Conservation (phyloP, 2,797 vertebrate genomes). For the Spea hammondii region DNA sequence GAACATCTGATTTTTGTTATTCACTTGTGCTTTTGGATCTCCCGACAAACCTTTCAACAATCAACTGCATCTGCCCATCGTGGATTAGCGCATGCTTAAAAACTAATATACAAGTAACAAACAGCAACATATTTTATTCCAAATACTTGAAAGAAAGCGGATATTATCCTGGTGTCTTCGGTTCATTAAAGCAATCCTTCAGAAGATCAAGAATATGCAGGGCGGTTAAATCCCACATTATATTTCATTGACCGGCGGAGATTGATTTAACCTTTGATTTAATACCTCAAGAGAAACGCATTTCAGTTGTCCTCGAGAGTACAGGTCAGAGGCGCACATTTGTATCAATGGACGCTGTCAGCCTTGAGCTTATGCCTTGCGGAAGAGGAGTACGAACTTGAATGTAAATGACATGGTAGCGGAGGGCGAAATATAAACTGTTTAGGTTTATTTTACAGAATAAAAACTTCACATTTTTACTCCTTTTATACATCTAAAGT, state of each 20-base stretch:
- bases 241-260: slow-evolving; percentile 25
- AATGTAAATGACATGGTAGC: neutral
- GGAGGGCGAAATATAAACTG: neutral
- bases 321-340: slow-evolving; percentile 18
- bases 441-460: neutral
- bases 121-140: neutral
- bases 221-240: slow-evolving; percentile 7
- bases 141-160: neutral
- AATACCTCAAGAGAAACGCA: slow-evolving; percentile 24
- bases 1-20: no score
- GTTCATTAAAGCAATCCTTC: slow-evolving; percentile 13
- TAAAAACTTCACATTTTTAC: neutral
- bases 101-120: neutral
- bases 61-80: no score
- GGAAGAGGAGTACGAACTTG: neutral
- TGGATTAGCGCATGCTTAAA: neutral
- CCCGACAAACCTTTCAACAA: no score
- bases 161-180: neutral
- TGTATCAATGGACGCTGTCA: slow-evolving; percentile 1
- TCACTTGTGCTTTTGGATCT: no score
- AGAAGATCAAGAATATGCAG: slow-evolving; percentile 1
- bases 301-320: slow-evolving; percentile 1
- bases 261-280: slow-evolving; percentile 28
- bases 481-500: neutral
- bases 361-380: neutral